Percentiles rank a stretch among this genome's conserved stretches.
phyloP scores from a whole-genome alignment of 2,113 vertebrate species.

The Peromyscus californicus region DNA sequence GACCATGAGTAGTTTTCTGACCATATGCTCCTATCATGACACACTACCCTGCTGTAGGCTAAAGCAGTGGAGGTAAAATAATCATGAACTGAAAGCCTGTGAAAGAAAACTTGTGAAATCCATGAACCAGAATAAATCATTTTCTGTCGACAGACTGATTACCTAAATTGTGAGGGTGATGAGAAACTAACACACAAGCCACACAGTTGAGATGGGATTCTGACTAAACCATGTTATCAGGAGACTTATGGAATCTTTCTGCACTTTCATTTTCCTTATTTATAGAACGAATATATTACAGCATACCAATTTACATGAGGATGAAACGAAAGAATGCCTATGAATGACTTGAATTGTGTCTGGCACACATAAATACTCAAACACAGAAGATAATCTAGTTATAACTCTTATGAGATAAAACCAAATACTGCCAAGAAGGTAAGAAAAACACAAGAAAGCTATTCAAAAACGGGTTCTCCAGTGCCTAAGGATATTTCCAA shows the following conservation, averaged over 20 bases:
- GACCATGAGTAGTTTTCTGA: not conserved
- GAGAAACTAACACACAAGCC: not conserved
- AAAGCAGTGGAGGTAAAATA: not conserved
- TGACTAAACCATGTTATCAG: not conserved
- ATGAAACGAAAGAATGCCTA: not conserved
- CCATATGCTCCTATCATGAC: not conserved
- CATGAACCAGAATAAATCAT: no score
- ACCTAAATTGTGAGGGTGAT: not conserved
- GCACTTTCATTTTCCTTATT: not conserved
- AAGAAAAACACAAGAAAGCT: not conserved
- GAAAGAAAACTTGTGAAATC: not conserved
- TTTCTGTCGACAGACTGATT: not conserved
- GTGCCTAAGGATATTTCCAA: not conserved
- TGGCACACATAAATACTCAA: not conserved
- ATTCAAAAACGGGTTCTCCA: not conserved
- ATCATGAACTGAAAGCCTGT: not conserved
- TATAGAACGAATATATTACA: not conserved
- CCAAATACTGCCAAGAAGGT: not conserved
- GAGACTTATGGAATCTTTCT: not conserved
- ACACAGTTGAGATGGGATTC: not conserved
- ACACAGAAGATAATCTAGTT: not conserved
- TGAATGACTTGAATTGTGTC: not conserved
- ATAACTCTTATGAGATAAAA: not conserved
- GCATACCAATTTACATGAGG: not conserved
- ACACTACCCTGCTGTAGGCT: not conserved